Base-by-base conservation (phyloP, 2,888 invertebrate genomes). In the Watsonalla cultraria region DNA sequence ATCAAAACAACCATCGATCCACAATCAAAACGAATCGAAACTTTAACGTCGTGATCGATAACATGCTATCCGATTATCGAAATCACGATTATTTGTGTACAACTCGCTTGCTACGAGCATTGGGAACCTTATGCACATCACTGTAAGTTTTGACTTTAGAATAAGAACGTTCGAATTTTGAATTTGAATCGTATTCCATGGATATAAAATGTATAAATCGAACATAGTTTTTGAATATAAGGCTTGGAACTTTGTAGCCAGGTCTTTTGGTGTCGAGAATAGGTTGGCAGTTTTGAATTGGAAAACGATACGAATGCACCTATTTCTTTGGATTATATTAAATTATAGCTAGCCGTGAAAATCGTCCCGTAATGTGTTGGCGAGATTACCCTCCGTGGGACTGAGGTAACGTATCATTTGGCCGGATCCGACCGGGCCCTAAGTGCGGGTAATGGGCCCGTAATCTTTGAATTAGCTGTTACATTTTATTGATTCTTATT, bases 261-360 rank as follows among this genome's bases (percentile, higher is more conserved):
- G 60, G 47, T 49, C 42, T 56, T 49, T 56, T 63, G 63, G 54
- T 64, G 57, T 72, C 67, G 70, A 72, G 47, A 65, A 65, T 79
- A 59, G 76, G 58, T 57, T 68, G 72, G 46, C 54, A 33, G 51
- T 42, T n/a, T 59, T 59, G 57, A 59, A 61, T 69, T 72, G 54
- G 60, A 68, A 72, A 74, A 74, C 63, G 64, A 66, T 76, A 69
- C 77, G 78, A 84, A 76, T 82, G 81, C 82, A 84, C 76, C 87
- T 86, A 88, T 88, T 89, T 84, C 89, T 89, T 90, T 90, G 87
- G 87, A 88, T 89, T 89, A 90, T 90, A 90, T 90, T 90, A 90
- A 90, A 90, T 90, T 90, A 89, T 85, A 84, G 86, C 81, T 74
- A 89, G 90, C 90, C 86, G 90, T 90, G 90, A 90, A 90, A 89